These are phyloP conservation scores for Leptobrachium ailaonicum DNA, from an alignment of 2,113 vertebrate species.

Conservation along the genomic window DNA sequence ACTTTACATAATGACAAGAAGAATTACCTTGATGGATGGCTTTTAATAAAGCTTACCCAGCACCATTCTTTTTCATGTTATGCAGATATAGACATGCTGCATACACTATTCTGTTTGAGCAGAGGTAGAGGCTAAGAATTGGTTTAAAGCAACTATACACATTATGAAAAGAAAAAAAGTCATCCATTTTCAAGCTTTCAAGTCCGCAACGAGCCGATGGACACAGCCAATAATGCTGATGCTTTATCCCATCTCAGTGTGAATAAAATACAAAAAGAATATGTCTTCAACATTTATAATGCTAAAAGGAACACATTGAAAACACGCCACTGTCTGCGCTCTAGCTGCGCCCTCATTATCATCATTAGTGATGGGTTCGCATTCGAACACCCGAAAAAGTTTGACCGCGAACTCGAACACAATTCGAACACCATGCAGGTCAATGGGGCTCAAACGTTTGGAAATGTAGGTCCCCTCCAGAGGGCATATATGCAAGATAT, in stretches of 20 bases:
- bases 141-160: neutral
- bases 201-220: neutral
- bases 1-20: conserved; percentile 11
- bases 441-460: too few species aligned
- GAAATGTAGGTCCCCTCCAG: too few species aligned
- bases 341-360: too few species aligned
- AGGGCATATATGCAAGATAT: too few species aligned
- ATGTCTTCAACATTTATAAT: neutral
- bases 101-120: neutral
- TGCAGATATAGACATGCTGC: neutral
- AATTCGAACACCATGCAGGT: too few species aligned
- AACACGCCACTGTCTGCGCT: too few species aligned
- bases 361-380: too few species aligned
- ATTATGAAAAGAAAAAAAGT: neutral
- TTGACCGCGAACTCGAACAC: too few species aligned
- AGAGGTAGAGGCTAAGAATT: neutral
- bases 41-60: conserved; percentile 15
- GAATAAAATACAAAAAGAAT: neutral
- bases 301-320: neutral
- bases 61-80: neutral
- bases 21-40: conserved; percentile 24
- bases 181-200: neutral
- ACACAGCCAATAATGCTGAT: neutral
- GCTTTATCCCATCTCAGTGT: neutral
- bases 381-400: too few species aligned